Evolutionary conservation across 1,140 invertebrate species (phyloP).

Genomic region (Melipona quadrifasciata): DNA sequence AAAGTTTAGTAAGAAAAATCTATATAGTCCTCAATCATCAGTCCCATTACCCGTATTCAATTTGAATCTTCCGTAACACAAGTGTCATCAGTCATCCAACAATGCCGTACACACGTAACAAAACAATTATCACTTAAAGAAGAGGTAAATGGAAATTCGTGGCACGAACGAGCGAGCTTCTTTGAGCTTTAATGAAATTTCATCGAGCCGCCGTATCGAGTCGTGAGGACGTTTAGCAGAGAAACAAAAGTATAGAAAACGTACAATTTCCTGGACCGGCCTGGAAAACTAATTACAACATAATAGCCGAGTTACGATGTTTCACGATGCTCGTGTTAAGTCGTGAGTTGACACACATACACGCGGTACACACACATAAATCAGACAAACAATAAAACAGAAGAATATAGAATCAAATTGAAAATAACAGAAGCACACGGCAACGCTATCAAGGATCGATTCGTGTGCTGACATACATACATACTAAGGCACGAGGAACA

Average conservation of each 20-base stretch:
- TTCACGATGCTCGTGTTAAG: neutral
- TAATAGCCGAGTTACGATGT: slow-evolving; percentile 15
- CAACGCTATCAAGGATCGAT: slow-evolving; percentile 36
- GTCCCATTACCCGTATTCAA: neutral
- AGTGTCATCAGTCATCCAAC: neutral
- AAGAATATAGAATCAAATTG: too few species aligned
- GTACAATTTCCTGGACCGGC: neutral
- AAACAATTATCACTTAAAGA: slow-evolving; percentile 11
- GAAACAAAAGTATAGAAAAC: slow-evolving; percentile 22
- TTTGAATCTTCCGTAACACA: neutral
- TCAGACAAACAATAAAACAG: neutral
- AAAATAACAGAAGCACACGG: neutral
- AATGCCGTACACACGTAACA: neutral
- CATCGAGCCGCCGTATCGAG: neutral
- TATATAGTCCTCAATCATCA: neutral
- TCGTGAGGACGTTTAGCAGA: neutral
- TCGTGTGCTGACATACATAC: slow-evolving; percentile 1
- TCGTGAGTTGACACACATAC: too few species aligned
- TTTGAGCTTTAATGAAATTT: slow-evolving; percentile 11
- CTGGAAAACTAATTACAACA: slow-evolving; percentile 26
- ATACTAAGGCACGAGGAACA: neutral
- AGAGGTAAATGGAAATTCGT: neutral
- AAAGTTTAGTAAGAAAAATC: neutral
- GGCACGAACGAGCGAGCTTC: neutral
- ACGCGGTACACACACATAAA: neutral